Evolutionary conservation across 1,140 invertebrate species (phyloP).

Genomic region (Drosophila lowei): DNA sequence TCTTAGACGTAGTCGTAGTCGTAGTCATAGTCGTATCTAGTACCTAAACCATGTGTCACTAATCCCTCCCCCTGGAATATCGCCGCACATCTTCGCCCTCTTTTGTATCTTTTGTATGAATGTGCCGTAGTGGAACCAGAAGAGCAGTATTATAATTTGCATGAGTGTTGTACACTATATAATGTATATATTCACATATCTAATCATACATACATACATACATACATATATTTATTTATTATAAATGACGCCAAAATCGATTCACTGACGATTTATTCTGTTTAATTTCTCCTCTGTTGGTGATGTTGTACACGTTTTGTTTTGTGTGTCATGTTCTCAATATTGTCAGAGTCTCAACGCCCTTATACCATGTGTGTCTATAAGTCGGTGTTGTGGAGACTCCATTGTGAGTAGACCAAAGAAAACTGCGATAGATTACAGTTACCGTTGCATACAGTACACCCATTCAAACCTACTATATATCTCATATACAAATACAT

Average conservation of each 20-base stretch:
- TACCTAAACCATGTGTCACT: constrained; percentile 9
- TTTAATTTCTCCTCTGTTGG: constrained; percentile 45
- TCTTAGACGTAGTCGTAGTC: not conserved
- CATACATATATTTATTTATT: constrained; percentile 12
- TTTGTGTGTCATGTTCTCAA: constrained; percentile 79
- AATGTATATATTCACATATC: no score
- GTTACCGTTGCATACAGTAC: constrained; percentile 51
- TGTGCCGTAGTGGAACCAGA: no score
- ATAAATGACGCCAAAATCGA: constrained; percentile 38
- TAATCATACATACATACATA: not conserved
- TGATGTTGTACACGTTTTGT: constrained; percentile 74
- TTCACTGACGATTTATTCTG: constrained; percentile 48
- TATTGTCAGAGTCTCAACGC: constrained; percentile 80
- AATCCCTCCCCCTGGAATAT: constrained; percentile 5
- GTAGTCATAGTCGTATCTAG: constrained; percentile 3
- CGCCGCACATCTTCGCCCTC: constrained; percentile 5
- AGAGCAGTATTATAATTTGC: no score
- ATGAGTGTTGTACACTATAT: no score
- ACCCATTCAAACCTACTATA: constrained; percentile 20
- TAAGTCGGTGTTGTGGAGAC: constrained; percentile 80
- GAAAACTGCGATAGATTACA: constrained; percentile 56
- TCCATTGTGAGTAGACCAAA: constrained; percentile 80
- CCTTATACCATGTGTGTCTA: constrained; percentile 78
- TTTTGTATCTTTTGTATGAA: constrained; percentile 13
- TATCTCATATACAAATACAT: constrained; percentile 7